These are phyloP conservation scores for Orchestia grillus DNA, from an alignment of 1,140 invertebrate genomes.

Conservation along the genomic window DNA sequence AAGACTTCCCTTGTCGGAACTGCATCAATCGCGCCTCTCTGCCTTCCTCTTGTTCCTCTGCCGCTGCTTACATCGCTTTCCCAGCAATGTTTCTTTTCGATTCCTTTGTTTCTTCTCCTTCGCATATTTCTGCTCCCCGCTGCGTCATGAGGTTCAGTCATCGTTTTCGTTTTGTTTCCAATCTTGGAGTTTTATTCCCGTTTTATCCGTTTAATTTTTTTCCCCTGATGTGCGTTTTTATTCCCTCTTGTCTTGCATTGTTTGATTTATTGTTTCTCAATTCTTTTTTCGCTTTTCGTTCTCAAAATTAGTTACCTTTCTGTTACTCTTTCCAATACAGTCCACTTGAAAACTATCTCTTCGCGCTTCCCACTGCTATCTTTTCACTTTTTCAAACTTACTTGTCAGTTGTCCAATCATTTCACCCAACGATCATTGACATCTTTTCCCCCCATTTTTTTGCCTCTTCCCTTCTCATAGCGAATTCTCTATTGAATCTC, in stretches of 20 bases:
- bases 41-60: neutral
- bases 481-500: neutral
- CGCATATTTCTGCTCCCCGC: neutral
- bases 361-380: too few species aligned
- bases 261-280: too few species aligned
- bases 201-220: neutral
- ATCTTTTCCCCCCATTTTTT: neutral
- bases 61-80: neutral
- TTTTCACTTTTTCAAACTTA: too few species aligned
- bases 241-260: neutral
- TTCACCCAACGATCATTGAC: neutral
- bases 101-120: neutral
- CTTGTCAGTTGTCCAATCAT: neutral
- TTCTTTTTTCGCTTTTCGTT: too few species aligned
- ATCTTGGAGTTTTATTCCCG: neutral
- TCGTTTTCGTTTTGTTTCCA: neutral
- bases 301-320: neutral
- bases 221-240: neutral
- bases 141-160: too few species aligned
- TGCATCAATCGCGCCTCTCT: neutral
- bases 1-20: slow-evolving; percentile 17
- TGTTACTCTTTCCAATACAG: neutral
- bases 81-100: neutral
- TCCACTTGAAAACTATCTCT: too few species aligned
- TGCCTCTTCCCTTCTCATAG: neutral